Evolutionary conservation across 2,797 vertebrate species (phyloP), one percentile per base, ranked within the genome.

Genomic region (Neomorphus geoffroyi): DNA sequence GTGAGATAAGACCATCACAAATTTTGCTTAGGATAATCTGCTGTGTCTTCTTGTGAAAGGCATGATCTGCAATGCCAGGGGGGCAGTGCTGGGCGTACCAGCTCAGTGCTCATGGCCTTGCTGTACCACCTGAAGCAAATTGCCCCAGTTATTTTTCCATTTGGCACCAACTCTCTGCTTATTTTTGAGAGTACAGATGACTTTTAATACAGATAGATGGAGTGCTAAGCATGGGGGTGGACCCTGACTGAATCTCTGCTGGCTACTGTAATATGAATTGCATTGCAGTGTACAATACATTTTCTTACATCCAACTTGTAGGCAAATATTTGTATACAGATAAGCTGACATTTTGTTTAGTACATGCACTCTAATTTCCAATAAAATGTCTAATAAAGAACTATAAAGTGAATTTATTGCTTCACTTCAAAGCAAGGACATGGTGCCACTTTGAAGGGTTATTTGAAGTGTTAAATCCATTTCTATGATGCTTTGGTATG

Each of bases 311-410:
- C 43, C 57, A 87, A 62, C 45, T 56, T 54, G 39, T 17, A 93
- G 83, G 57, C 74, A 93, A 90, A 88, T 82, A 94, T 82, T 87
- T 94, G 75, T 74, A 46, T 73, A 54, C 37, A 96, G 88, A 92
- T 87, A 94, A 93, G 54, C 48, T 78, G 78, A 85, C 72, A 39
- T 92, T 86, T 92, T 93, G 83, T 86, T 96, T 94, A 92, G 77
- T 41, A 33, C 50, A 43, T 33, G 74, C 58, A 43, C 71, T 90
- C 72, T 72, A 65, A 92, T 94, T 94, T 88, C 71, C 82, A 91
- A 54, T 89, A 91, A 96, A 93, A 50, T 28, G 39, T 62, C 86
- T 66, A 86, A 65, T 94, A 96, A 86, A 94, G 78, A 78, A 80
- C 71, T 80, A 78, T 32, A 61, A 92, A 96, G 61, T 74, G 54